Conservation (phyloP, 2,113 vertebrate species). For the Plecturocebus donacophilus region DNA sequence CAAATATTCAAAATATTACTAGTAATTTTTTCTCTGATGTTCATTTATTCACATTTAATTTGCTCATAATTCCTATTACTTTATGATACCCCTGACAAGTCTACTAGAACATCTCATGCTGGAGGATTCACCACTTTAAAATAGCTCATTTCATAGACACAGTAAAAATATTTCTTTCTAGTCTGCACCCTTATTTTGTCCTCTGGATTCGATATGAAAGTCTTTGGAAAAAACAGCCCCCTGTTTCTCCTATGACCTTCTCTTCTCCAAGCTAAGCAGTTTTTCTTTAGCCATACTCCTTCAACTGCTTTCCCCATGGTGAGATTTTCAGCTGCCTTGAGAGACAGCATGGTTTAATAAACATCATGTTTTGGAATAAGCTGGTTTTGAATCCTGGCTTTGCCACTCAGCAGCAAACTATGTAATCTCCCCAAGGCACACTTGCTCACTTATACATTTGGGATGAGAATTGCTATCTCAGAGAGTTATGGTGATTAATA, state of each 20-base stretch:
- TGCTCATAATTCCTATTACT: not conserved
- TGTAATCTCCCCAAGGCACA: not conserved
- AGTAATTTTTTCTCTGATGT: not conserved
- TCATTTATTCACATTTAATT: slow-evolving; percentile 16
- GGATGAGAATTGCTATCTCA: not conserved
- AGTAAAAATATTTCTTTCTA: not conserved
- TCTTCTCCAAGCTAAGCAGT: not conserved
- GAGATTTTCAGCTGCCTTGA: not conserved
- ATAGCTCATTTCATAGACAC: not conserved
- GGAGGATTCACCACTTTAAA: not conserved
- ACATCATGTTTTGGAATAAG: not conserved
- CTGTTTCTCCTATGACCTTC: not conserved
- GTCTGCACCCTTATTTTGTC: not conserved
- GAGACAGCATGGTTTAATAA: not conserved
- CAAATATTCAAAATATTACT: not conserved
- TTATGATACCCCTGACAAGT: not conserved
- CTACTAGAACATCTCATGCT: not conserved
- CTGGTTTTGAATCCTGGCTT: not conserved
- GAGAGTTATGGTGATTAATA: not conserved
- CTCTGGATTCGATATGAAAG: not conserved
- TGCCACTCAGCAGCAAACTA: not conserved
- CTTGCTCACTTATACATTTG: not conserved
- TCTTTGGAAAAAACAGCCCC: not conserved
- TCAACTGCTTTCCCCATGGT: not conserved
- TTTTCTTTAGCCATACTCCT: not conserved